Percentiles rank a stretch among this genome's conserved stretches.
Evolutionary conservation across 1,140 invertebrate species (phyloP).

Genomic region (Onthophagus taurus): DNA sequence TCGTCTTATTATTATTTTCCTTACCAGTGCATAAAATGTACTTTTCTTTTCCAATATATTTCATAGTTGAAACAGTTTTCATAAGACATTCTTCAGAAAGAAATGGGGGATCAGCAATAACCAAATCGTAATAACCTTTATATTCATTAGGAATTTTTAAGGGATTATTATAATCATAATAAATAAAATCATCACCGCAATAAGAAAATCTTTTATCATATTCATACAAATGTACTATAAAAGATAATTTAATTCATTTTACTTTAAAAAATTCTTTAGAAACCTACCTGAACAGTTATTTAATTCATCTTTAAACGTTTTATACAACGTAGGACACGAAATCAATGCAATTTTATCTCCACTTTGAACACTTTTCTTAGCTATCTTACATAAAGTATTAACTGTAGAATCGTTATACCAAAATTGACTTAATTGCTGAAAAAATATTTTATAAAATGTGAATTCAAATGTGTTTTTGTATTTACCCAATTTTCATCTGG

Average conservation of each 20-base stretch:
- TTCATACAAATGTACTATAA: constrained; percentile 66
- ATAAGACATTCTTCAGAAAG: constrained; percentile 85
- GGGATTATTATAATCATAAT: constrained; percentile 84
- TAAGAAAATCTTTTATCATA: constrained; percentile 71
- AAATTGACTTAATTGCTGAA: constrained; percentile 93
- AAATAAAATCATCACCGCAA: constrained; percentile 72
- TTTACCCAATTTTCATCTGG: constrained; percentile 81
- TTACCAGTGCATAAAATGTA: constrained; percentile 85
- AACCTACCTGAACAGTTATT: constrained; percentile 39
- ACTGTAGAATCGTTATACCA: constrained; percentile 84
- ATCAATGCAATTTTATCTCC: constrained; percentile 70
- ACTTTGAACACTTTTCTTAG: constrained; percentile 42
- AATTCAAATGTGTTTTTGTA: constrained; percentile 10
- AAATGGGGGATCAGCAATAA: constrained; percentile 91
- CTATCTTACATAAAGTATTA: constrained; percentile 54
- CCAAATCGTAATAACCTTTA: constrained; percentile 62
- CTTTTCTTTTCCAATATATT: constrained; percentile 65
- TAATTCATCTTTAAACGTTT: constrained; percentile 48
- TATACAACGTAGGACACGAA: constrained; percentile 82
- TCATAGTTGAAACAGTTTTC: constrained; percentile 73
- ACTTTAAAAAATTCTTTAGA: constrained; percentile 3
- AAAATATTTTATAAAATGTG: constrained; percentile 19
- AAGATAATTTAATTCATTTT: neutral
- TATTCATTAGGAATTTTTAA: constrained; percentile 55
- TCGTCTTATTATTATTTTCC: constrained; percentile 10